A percentile compares a stretch with the other conserved stretches of the same genome.
Conservation (phyloP, 2,888 invertebrate species). For the Shargacucullia verbasci region DNA sequence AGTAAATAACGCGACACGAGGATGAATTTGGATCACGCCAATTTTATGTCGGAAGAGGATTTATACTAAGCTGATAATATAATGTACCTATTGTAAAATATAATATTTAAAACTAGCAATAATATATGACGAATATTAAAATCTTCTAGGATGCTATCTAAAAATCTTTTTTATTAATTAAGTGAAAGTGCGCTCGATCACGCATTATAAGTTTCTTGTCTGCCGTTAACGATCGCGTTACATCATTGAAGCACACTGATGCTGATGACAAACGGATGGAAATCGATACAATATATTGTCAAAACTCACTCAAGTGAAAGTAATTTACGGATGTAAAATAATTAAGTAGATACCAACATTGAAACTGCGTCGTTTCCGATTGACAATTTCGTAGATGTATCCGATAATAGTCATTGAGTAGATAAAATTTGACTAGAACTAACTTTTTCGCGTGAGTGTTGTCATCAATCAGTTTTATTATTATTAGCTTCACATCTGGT, state of each 20-base stretch:
- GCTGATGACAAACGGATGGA: slow-evolving; percentile 50
- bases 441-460: neutral
- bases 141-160: neutral
- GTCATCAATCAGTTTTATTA: neutral
- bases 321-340: slow-evolving; percentile 27
- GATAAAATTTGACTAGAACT: too few relatives aligned
- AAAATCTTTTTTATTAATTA: slow-evolving; percentile 15
- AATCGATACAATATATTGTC: slow-evolving; percentile 45
- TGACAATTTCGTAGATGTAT: slow-evolving; percentile 37
- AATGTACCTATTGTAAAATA: too few relatives aligned
- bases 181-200: slow-evolving; percentile 48
- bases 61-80: slow-evolving; percentile 9
- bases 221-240: slow-evolving; percentile 33
- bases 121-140: neutral
- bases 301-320: slow-evolving; percentile 50
- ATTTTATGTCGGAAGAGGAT: slow-evolving; percentile 23
- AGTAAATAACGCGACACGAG: slow-evolving; percentile 49
- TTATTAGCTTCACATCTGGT: slow-evolving; percentile 6
- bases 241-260: slow-evolving; percentile 23
- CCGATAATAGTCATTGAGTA: too few relatives aligned
- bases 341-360: too few relatives aligned
- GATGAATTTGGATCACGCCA: slow-evolving; percentile 50
- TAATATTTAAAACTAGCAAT: too few relatives aligned
- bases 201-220: slow-evolving; percentile 33
- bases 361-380: slow-evolving; percentile 34